Base-by-base conservation (phyloP, 23 tunicate genomes). In the Corella eumyota region DNA sequence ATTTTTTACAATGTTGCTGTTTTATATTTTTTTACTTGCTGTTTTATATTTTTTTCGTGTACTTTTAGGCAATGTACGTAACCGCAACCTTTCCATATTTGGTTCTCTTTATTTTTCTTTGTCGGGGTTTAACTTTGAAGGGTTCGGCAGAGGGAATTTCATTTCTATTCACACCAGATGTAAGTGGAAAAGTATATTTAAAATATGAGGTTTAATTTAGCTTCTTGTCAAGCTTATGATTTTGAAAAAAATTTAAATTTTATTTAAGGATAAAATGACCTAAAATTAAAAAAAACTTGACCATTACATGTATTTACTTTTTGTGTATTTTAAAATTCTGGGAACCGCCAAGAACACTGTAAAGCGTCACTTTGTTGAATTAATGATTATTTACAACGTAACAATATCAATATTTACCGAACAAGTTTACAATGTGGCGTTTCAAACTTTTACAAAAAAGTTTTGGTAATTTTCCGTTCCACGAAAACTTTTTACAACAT, bases 61-160 rank as follows among this genome's bases (percentile, higher is more conserved):
- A 51, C 22, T 77, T 63, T 52, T 63, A 88, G 96, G 96, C 76
- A 24, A 88, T 88, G 96, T 88, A 88, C 73, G 76, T 88, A 56
- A 88, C 96, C 24, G 96, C 96, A 2, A 88, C 96, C 6, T 88
- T 88, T 50, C 96, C 96, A 3, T 88, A 88, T 56, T 52, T 88
- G 53, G 96, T 88, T 15, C 32, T 88, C 56, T 73, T 83, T 31
- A 88, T 88, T 25, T 88, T 88, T 57, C 71, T 88, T 26, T 68
- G 75, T 6, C 73, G 88, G 27, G 96, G 96, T 34, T 64, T 88
- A 36, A 78, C 88, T 0, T 56, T 88, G 33, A 84, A 65, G 35
- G 96, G 96, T 24, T 77, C 96, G 3, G 51, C 63, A 17, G 76
- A 66, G 7, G 96, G 96, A 22, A 74, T 88, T 1, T 46, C 57